Base-by-base conservation (phyloP, 2,113 vertebrate species). In the Acrocephalus arundinaceus region DNA sequence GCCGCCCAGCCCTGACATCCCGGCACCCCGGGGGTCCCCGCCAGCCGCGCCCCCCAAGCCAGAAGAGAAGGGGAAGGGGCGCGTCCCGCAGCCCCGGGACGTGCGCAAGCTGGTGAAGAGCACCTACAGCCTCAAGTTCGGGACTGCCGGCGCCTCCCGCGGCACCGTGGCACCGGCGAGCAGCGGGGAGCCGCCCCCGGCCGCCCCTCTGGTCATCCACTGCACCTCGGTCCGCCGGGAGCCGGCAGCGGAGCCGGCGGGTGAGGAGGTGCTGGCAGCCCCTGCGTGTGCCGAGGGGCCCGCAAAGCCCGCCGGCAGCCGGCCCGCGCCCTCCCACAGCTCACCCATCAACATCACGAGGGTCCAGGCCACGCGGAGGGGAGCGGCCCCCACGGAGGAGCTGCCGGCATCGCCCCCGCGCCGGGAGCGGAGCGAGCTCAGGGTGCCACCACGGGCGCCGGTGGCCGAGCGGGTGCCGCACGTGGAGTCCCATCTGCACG, bases 101-200 rank as follows among this genome's bases (percentile, higher is more conserved):
- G 98, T 99, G 41, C 98, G 98, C 87, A 98, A 98, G 88, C 97
- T 99, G 70, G 98, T 99, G 51, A 99, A 99, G 97, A 99, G 98
- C 95, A 98, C 98, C 7, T 99, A 99, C 73, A 98, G 97, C 78
- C 97, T 99, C 28, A 98, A 98, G 73, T 99, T 99, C 21, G 98
- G 98, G 6, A 51, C 72, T 6, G 20, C 93, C 96, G 1, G 93
- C 76, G 1, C 57, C 2, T 58, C 87, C 80, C n/a, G 5, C 1
- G 67, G 80, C 67, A 35, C 76, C 16, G 2, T 7, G 7, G 57
- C 76, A 15, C 24, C 52, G 11, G 62, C 3, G 8, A 67, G 85
- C 4, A 11, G 62, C 5, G 63, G 54, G 31, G 93, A 93, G 20
- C 57, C 80, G 0, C 39, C 62, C 0, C 31, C 77, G 0, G 74